Base-by-base conservation (phyloP, 2,113 vertebrate species). In the Alectura lathami region DNA sequence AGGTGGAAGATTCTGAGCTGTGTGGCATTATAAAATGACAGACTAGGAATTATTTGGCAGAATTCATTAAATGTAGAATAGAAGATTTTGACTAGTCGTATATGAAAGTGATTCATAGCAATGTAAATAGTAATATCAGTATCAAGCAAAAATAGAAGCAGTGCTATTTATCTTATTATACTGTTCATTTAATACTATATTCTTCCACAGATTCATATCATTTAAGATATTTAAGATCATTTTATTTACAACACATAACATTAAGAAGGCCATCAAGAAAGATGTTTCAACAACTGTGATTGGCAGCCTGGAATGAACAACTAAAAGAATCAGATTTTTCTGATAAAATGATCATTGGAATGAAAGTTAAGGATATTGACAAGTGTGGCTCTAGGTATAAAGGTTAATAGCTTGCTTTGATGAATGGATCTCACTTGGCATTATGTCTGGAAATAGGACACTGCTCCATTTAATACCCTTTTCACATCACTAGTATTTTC, bases 371-470 rank as follows among this genome's bases (percentile, higher is more conserved):
- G 38, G 51, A 62, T 92, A 95, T 91, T 89, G 95, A 95, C 89
- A 94, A 95, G 59, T 30, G 51, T 88, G 29, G 45, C 17, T 92
- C 26, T 73, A 38, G 13, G 66, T 79, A 87, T 87, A 95, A 96
- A 96, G 93, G 95, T 93, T 92, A 96, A 95, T 87, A 92, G 70
- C 42, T 12, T n/a, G 8, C 66, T 87, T 69, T 92, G 93, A 94
- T 88, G 75, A 94, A 94, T 89, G 85, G 75, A 91, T 79, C 75
- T 89, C 54, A 77, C 89, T 80, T 32, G 72, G 50, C 0, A 0
- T 85, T 95, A 50, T 62, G 63, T 83, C 82, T 88, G 68, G 84
- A 92, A 93, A 85, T 51, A 79, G 30, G 82, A 93, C 47, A 67
- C 17, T 94, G 38, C 54, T 88, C 54, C 32, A 67, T 82, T 89